Base-by-base conservation (phyloP, 1,140 invertebrate species). In the Radopholus similis region DNA sequence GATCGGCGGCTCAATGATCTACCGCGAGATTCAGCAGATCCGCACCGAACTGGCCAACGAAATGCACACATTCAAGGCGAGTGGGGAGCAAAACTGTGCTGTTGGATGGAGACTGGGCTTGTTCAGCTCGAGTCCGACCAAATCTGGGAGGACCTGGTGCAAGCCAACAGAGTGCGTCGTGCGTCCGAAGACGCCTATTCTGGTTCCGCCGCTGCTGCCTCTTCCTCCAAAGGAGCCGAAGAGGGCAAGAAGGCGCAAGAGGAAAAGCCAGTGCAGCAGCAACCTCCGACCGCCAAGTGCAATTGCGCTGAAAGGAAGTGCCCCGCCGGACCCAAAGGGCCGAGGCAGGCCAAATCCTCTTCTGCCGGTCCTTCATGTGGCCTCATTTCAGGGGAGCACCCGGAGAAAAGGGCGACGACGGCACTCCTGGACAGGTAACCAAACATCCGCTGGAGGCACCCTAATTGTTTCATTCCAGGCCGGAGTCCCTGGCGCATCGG, bases 261-360 rank as follows among this genome's bases (percentile, higher is more conserved):
- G 44, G 13, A 60, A 26, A 23, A 28, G 34, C 15, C 38, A 21
- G 55, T 38, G n/a, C 15, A 51, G 15, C 23, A 23, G 13, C 30
- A 30, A 44, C 42, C 56, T 2, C 51, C 34, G 28, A 65, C 64
- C 49, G 60, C 40, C 13, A 72, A 42, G 13, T 76, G 73, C 35
- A 77, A 77, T 18, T 77, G 75, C 28, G 42, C 64, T 37, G 65
- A 75, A 18, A 30, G 54, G 35, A 78, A 69, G 54, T 77, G 76
- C 28, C 73, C 76, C 37, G 62, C 68, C 37, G 76, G 76, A 66
- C 76, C 55, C 21, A 34, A 47, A 37, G 76, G 76, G 57, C 65
- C 65, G n/a, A n/a, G n/a, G n/a, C n/a, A n/a, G n/a, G n/a, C n/a
- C n/a, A n/a, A n/a, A n/a, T n/a, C n/a, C n/a, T n/a, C n/a, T n/a